Evolutionary conservation across 2,888 invertebrate genomes (phyloP), one percentile per base, ranked within the genome.

Genomic region (Tromatobia lineatoria): DNA sequence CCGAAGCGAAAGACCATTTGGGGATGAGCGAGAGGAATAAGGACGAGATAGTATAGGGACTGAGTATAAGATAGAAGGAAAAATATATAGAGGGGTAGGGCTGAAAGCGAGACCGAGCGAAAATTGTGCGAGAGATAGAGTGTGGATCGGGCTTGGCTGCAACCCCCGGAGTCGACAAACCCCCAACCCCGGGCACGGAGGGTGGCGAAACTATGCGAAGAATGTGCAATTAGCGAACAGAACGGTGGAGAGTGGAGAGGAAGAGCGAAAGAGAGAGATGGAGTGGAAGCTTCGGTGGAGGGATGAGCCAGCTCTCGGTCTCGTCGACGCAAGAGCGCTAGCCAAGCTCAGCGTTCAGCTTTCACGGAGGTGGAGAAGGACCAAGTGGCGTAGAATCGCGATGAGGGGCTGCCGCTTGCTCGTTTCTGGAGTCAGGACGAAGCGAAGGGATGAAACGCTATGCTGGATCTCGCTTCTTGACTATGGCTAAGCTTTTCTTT

Each of bases 191-290:
- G 82, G 71, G 67, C 83, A 79, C 83, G 80, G 90, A 90, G 92
- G 92, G 91, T 95, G 96, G 96, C 96, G 96, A 97, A 97, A 97
- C 97, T 97, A 97, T 97, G 97, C 97, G 97, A 97, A 97, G 97
- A 98, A 97, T 98, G 97, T 97, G 97, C 97, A 97, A 98, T 98
- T 97, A 97, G 97, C 97, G 97, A 96, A 96, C 96, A 92, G 96
- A 96, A 95, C 95, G 95, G 95, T 94, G 85, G 95, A 90, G 90
- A 89, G 95, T 94, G 94, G 94, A 89, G 90, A 90, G 90, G 90
- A 88, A 87, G 89, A 88, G 89, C 86, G 88, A 90, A 87, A 88
- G 91, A 88, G 81, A 82, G 85, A 79, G 80, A 74, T 69, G 52
- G 82, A 69, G 69, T 66, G 75, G 71, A 54, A 70, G 66, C 38